Base-by-base conservation (phyloP, 1,140 invertebrate species). In the Drosophila chauvacae region DNA sequence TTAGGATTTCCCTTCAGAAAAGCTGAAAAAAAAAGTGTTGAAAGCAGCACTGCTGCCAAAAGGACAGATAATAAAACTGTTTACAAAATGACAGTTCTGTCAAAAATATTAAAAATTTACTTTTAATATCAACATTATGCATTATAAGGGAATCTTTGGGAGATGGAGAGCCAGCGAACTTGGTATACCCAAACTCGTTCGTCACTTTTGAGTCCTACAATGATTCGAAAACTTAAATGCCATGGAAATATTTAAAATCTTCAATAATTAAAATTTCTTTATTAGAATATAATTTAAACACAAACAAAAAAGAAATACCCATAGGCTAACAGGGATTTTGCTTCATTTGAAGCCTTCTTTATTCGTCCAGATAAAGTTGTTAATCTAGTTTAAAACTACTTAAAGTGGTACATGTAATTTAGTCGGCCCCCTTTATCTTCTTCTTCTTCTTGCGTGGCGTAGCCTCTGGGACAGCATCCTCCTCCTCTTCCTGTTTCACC, bases 401-500 rank as follows among this genome's bases (percentile, higher is more conserved):
- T 51, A 10, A 50, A 7, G n/a, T 18, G 7, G 11, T 55, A 55
- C 20, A 30, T 13, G 16, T 13, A 23, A 30, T 41, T 14, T 57
- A n/a, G 6, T 20, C 33, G 7, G 0, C 30, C 7, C 11, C 7
- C 13, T 55, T 63, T 26, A 26, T 16, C 30, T 63, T 41, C 50
- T 58, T 41, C 1, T 63, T 63, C 50, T n/a, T 26, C 51, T 63
- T 63, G 18, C 41, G n/a, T 2, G 23, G 7, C 23, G 14, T 13
- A 11, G 10, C 10, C 11, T 51, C 26, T 26, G 26, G 1, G 1
- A 16, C 45, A 23, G 11, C 2, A 23, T 50, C 45, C n/a, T 18
- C 45, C n/a, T 18, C 23, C 3, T 28, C 13, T 16, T 63, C 61
- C 51, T 44, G 11, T n/a, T n/a, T 61, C n/a, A 30, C 35, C 18